Percentiles rank a stretch among this genome's conserved stretches.
Conservation (phyloP, 2,797 vertebrate species). For the Cynodonichthys magdalenae region DNA sequence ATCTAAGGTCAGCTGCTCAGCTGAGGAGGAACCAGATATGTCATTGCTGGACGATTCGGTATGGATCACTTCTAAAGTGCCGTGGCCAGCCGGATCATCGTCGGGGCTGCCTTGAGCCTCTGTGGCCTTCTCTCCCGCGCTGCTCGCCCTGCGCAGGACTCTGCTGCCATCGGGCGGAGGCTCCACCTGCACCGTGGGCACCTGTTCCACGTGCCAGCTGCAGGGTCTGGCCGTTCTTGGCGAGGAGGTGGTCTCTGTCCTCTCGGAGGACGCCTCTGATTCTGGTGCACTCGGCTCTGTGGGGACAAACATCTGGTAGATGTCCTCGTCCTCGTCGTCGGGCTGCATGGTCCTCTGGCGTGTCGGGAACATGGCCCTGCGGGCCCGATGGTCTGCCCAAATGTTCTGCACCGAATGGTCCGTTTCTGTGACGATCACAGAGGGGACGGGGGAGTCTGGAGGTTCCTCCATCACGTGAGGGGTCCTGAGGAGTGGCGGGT, state of each 20-base stretch:
- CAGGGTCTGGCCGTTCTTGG: slow-evolving; percentile 86
- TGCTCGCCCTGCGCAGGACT: slow-evolving; percentile 90
- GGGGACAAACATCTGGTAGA: slow-evolving; percentile 96
- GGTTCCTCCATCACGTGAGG: slow-evolving; percentile 77
- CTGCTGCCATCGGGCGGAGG: slow-evolving; percentile 74
- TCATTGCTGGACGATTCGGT: slow-evolving; percentile 80
- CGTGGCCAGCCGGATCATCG: slow-evolving; percentile 32
- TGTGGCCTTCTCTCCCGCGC: slow-evolving; percentile 88
- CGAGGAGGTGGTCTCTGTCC: slow-evolving; percentile 70
- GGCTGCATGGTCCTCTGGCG: slow-evolving; percentile 86
- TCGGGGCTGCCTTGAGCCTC: slow-evolving; percentile 60
- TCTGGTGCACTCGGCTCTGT: slow-evolving; percentile 81
- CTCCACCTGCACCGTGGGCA: slow-evolving; percentile 69
- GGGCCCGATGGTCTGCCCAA: slow-evolving; percentile 93
- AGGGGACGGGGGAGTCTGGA: slow-evolving; percentile 67
- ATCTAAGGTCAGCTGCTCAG: slow-evolving; percentile 89
- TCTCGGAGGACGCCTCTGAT: slow-evolving; percentile 66
- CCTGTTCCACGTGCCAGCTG: slow-evolving; percentile 92
- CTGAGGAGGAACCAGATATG: slow-evolving; percentile 84
- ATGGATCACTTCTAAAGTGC: slow-evolving; percentile 71
- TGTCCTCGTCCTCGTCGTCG: slow-evolving; percentile 91
- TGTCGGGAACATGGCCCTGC: slow-evolving; percentile 92
- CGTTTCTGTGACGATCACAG: slow-evolving; percentile 80
- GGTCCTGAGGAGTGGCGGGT: slow-evolving; percentile 76
- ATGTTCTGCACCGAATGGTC: slow-evolving; percentile 84